phyloP scores from a whole-genome alignment of 2,113 vertebrate species.

The Corythoichthys haematopterus region DNA sequence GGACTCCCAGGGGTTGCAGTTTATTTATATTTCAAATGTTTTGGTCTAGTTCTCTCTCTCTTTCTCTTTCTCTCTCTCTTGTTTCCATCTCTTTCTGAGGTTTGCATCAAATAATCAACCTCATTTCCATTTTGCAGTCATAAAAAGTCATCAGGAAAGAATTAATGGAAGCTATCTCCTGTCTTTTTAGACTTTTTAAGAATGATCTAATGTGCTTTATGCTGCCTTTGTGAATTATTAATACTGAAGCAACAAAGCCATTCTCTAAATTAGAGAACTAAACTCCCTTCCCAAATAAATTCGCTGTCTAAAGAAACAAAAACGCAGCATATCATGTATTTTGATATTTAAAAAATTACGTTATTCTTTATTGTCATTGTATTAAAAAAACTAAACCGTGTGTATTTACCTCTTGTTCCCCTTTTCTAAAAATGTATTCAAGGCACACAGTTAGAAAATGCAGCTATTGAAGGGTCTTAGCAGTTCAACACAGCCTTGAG shows the following conservation, averaged over 20 bases:
- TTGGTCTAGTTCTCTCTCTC: constrained; percentile 37
- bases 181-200: constrained; percentile 24
- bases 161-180: neutral
- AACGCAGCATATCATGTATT: constrained; percentile 14
- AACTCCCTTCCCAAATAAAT: constrained; percentile 1
- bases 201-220: constrained; percentile 34
- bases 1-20: constrained; percentile 48
- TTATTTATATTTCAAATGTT: constrained; percentile 60
- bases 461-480: constrained; percentile 34
- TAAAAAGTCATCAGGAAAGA: neutral
- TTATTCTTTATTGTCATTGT: constrained; percentile 43
- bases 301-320: neutral
- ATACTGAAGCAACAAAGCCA: constrained; percentile 28
- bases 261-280: constrained; percentile 49
- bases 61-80: constrained; percentile 2
- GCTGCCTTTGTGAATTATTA: constrained; percentile 58
- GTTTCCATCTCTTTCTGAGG: constrained; percentile 12
- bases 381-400: constrained; percentile 37
- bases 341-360: constrained; percentile 56
- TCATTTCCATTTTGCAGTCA: neutral
- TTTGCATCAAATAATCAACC: neutral
- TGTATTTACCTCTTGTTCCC: constrained; percentile 14
- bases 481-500: constrained; percentile 27
- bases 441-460: constrained; percentile 33
- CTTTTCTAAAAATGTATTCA: constrained; percentile 31